Evolutionary conservation across 2,113 vertebrate genomes (phyloP).

Genomic region (Anoplopoma fimbria): DNA sequence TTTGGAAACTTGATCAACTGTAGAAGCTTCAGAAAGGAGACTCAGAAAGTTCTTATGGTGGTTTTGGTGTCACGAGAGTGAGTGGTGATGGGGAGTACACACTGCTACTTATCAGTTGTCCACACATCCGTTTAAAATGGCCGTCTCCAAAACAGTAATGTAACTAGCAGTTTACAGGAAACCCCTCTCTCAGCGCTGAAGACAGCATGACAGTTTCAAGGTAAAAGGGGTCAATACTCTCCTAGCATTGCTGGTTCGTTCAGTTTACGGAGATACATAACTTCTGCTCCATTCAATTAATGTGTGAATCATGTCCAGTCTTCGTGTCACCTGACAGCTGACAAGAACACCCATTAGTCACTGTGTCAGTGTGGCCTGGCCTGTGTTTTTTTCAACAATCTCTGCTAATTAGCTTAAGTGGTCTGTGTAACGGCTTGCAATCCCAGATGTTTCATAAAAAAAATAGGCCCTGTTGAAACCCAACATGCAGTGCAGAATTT

Average conservation of each 20-base stretch:
- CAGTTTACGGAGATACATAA: neutral
- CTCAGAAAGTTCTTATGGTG: neutral
- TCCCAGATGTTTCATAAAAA: neutral
- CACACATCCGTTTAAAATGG: neutral
- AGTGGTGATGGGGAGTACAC: neutral
- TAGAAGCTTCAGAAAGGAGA: neutral
- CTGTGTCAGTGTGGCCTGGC: neutral
- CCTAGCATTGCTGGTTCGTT: neutral
- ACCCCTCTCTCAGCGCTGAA: slow-evolving; percentile 8
- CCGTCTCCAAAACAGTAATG: neutral
- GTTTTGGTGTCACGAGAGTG: neutral
- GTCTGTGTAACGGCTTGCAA: neutral
- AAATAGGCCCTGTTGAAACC: neutral
- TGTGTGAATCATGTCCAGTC: neutral
- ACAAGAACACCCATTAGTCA: neutral
- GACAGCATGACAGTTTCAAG: too few species aligned
- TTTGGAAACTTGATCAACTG: neutral
- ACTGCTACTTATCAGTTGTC: neutral
- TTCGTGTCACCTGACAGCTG: neutral
- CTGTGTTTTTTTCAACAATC: slow-evolving; percentile 2
- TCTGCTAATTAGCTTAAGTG: neutral
- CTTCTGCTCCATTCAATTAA: neutral
- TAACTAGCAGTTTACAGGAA: slow-evolving; percentile 16
- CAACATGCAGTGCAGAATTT: neutral
- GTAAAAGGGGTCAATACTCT: neutral